Evolutionary conservation across 2,888 invertebrate genomes (phyloP), one percentile per base, ranked within the genome.

Genomic region (Lordiphosa andalusiaca): DNA sequence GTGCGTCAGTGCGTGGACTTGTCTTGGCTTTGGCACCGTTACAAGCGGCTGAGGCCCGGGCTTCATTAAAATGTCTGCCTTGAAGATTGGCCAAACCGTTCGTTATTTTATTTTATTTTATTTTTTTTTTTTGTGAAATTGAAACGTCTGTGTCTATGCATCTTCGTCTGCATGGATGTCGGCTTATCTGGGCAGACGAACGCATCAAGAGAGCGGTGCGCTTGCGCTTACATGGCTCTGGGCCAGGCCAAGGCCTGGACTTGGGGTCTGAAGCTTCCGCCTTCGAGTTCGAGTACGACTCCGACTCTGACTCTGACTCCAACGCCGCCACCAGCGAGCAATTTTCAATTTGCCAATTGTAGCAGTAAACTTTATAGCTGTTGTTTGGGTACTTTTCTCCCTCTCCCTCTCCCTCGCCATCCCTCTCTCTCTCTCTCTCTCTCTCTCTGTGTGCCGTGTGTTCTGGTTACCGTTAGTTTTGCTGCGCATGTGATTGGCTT

Each of bases 341-440:
- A 76, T 85, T 85, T 85, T 85, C 85, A 82, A 82, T 82, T 82
- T 82, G 84, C 81, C 85, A 82, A 85, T 85, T 82, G 85, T 80
- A 81, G 81, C 81, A 82, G 81, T 83, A 84, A 82, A 80, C 55
- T 67, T 82, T 69, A 68, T 84, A 78, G 82, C 78, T 75, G 76
- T 73, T 57, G 40, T 61, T 56, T 48, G 39, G 56, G 76, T 73
- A 55, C 42, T 61, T 56, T 48, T 3, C 39, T 7, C 35, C 6
- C 10, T 36, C 13, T 4, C 19, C 4, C 19, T 19, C 19, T 19
- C 19, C 4, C 19, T 19, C 19, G 2, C 41, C 12, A n/a, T n/a
- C n/a, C n/a, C n/a, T n/a, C 46, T 36, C 53, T 12, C 16, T 7
- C 23, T n/a, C 25, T 21, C 19, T 30, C n/a, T 13, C 44, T 33